phyloP scores from a whole-genome alignment of 23 tunicate genomes.

The Halocynthia roretzi region DNA sequence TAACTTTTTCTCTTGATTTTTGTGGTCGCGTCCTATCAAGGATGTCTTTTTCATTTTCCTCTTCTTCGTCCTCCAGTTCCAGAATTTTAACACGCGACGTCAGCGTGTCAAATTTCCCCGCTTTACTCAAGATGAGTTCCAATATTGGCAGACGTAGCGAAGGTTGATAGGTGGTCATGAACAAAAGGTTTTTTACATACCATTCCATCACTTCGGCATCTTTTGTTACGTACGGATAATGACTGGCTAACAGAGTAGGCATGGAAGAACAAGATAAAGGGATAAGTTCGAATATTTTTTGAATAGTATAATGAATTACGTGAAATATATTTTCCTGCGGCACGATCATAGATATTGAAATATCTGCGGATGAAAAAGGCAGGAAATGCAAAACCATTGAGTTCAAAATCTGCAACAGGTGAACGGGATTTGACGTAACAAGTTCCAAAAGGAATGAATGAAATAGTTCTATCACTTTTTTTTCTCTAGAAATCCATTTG shows the following conservation, averaged over 20 bases:
- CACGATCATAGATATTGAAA: background rate
- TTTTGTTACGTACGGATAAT: slow-evolving; percentile 45
- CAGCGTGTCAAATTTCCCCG: background rate
- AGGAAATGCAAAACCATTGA: slow-evolving; percentile 18
- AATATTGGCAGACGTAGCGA: slow-evolving; percentile 33
- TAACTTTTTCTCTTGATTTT: slow-evolving; percentile 3
- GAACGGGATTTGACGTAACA: slow-evolving; percentile 60
- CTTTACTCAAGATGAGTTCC: slow-evolving; percentile 34
- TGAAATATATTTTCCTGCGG: slow-evolving; percentile 15
- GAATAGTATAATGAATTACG: slow-evolving; percentile 27
- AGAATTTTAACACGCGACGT: background rate
- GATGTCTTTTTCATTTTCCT: slow-evolving; percentile 13
- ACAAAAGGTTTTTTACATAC: slow-evolving; percentile 39
- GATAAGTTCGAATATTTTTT: slow-evolving; percentile 37
- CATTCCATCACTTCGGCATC: slow-evolving; percentile 28
- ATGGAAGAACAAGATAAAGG: slow-evolving; percentile 26
- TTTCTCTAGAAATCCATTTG: slow-evolving; percentile 69
- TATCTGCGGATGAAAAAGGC: slow-evolving; percentile 6
- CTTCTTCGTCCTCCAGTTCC: slow-evolving; percentile 36
- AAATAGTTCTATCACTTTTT: slow-evolving; percentile 38
- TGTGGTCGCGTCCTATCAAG: slow-evolving; percentile 26
- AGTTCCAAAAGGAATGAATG: slow-evolving; percentile 38
- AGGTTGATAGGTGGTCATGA: slow-evolving; percentile 35
- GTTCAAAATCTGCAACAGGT: slow-evolving; percentile 32
- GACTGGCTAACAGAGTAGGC: slow-evolving; percentile 3